phyloP scores from a whole-genome alignment of 2,888 invertebrate species.

The Mystacides longicornis region DNA sequence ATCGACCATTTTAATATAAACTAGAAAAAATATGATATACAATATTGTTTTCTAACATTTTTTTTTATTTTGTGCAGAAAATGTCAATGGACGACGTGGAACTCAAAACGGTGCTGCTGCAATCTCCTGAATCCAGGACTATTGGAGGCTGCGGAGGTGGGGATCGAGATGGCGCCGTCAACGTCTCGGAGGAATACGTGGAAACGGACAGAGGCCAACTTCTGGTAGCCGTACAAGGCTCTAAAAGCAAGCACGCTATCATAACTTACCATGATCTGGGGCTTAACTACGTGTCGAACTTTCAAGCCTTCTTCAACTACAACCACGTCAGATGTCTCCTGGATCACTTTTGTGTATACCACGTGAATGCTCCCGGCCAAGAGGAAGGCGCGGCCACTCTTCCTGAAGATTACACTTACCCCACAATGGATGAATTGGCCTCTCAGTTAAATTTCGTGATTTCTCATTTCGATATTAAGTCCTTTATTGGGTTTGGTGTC shows the following conservation, averaged over 20 bases:
- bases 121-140: slow-evolving; percentile 8
- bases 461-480: slow-evolving; percentile 81
- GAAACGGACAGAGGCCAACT: slow-evolving; percentile 88
- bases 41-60: not conserved
- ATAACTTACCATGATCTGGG: slow-evolving; percentile 98
- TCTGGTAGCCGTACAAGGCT: slow-evolving; percentile 90
- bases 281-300: slow-evolving; percentile 90
- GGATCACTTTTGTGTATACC: slow-evolving; percentile 95
- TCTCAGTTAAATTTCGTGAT: slow-evolving; percentile 85
- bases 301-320: slow-evolving; percentile 91
- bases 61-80: not conserved
- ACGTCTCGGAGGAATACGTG: slow-evolving; percentile 62
- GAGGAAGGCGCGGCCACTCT: slow-evolving; percentile 91
- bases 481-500: slow-evolving; percentile 93
- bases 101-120: slow-evolving; percentile 44
- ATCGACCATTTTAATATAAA: too few species aligned
- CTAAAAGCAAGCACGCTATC: slow-evolving; percentile 85
- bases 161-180: slow-evolving; percentile 45
- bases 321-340: slow-evolving; percentile 82
- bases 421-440: slow-evolving; percentile 93
- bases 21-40: too few species aligned
- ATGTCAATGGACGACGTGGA: slow-evolving; percentile 18
- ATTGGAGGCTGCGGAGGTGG: slow-evolving; percentile 29
- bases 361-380: slow-evolving; percentile 97
- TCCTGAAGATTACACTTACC: slow-evolving; percentile 90